Base-by-base conservation (phyloP, 2,888 invertebrate genomes). In the Anagyrus pseudococci region DNA sequence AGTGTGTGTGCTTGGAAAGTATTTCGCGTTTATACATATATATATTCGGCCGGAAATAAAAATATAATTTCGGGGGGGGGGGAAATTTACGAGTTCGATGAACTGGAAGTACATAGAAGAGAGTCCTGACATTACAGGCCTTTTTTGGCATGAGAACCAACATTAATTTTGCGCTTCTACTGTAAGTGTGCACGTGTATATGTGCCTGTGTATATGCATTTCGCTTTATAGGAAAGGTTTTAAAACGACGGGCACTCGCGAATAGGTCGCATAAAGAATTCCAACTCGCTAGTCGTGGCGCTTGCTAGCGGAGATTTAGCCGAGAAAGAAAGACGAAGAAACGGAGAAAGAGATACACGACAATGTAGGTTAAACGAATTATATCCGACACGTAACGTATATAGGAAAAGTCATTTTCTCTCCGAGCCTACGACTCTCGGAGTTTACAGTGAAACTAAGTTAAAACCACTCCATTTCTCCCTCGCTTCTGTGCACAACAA, bases 341-440 rank as follows among this genome's bases (percentile, higher is more conserved):
- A 43, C n/a, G 19, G 25, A 29, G 3, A 17, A 1, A 17, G 22
- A 33, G 40, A 29, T 23, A 52, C 26, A 22, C 15, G 17, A 40
- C 26, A 17, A 62, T 57, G 46, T 62, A 33, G 62, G 62, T 62
- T 62, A 62, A 62, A 53, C 47, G 62, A 56, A 57, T 62, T 57
- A 57, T 20, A 55, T 60, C 15, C 25, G n/a, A 60, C 54, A 54
- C 40, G n/a, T 17, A 26, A 19, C 33, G 26, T 44, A 60, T 19
- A 25, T 44, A 61, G 49, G 50, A 54, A 61, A 23, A 19, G 43
- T 15, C 23, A 23, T 37, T 10, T 7, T 23, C 19, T 43, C 15
- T 22, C 20, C 15, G 20, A 49, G 29, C 20, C 20, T 13, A 4
- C 1, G 33, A 23, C 8, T 22, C 23, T 25, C n/a, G n/a, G n/a